These are phyloP conservation scores for Patella caerulea DNA, from an alignment of 2,888 invertebrate genomes.

Conservation along the genomic window DNA sequence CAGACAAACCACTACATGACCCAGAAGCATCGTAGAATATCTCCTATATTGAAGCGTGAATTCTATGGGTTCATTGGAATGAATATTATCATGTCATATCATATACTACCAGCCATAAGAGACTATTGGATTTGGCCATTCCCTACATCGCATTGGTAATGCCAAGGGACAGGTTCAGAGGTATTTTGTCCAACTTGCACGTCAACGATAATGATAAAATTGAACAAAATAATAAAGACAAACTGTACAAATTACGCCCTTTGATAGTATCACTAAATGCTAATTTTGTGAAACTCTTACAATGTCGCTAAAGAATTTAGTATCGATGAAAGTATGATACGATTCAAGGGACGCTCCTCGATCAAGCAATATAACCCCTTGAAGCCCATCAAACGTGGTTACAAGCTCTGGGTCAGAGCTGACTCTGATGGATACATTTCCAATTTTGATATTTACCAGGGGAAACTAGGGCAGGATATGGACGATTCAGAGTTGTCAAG, in stretches of 20 bases:
- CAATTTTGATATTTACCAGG: neutral
- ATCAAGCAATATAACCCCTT: neutral
- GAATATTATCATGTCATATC: neutral
- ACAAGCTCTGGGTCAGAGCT: neutral
- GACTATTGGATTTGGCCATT: neutral
- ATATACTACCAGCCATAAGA: neutral
- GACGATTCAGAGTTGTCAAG: neutral
- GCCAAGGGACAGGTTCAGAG: neutral
- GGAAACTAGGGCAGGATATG: neutral
- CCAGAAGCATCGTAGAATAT: neutral
- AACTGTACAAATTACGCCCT: neutral
- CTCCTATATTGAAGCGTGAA: neutral
- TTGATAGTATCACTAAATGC: neutral
- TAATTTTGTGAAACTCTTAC: neutral
- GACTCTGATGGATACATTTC: neutral
- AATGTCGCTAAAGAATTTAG: neutral
- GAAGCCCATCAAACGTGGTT: conserved; percentile 3
- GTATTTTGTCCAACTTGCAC: neutral
- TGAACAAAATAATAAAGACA: neutral
- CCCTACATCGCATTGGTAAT: neutral
- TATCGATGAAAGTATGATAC: neutral
- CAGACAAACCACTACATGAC: neutral
- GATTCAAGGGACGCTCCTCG: neutral
- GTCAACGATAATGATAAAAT: neutral
- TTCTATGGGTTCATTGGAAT: neutral